phyloP scores from a whole-genome alignment of 2,888 invertebrate genomes.

The Himalopsyche kuldschensis region DNA sequence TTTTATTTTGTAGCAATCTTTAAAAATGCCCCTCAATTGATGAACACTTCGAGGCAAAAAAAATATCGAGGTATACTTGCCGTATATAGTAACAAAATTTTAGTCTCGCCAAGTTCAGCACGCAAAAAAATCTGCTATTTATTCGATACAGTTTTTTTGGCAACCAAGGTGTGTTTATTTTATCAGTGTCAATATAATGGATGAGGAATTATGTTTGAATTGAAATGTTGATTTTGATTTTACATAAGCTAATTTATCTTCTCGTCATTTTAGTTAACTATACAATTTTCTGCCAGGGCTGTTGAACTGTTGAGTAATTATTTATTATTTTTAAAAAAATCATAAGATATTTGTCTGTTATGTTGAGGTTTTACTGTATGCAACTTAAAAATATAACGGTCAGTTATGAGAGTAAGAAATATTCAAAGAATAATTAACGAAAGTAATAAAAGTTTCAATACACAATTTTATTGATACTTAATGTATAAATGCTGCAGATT shows the following conservation, averaged over 20 bases:
- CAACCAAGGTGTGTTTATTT: background rate
- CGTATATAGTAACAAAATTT: background rate
- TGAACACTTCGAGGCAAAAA: background rate
- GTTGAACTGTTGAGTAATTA: background rate
- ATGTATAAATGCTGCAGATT: too few relatives aligned
- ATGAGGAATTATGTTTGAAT: background rate
- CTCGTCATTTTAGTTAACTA: background rate
- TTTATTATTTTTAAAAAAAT: too few relatives aligned
- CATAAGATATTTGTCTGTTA: too few relatives aligned
- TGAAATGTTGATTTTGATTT: background rate
- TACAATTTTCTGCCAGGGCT: background rate
- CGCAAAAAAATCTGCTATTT: background rate
- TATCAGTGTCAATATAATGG: background rate
- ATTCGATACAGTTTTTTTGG: background rate
- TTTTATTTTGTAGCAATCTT: background rate
- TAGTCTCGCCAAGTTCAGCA: background rate
- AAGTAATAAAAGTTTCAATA: too few relatives aligned
- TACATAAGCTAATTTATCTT: background rate
- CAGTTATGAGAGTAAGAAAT: too few relatives aligned
- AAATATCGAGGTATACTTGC: background rate
- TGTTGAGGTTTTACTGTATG: too few relatives aligned
- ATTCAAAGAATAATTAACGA: too few relatives aligned
- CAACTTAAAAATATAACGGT: too few relatives aligned
- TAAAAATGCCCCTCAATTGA: background rate
- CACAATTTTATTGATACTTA: too few relatives aligned